Evolutionary conservation across 2,113 vertebrate species (phyloP), one percentile per base, ranked within the genome.

Genomic region (Carassius gibelio): DNA sequence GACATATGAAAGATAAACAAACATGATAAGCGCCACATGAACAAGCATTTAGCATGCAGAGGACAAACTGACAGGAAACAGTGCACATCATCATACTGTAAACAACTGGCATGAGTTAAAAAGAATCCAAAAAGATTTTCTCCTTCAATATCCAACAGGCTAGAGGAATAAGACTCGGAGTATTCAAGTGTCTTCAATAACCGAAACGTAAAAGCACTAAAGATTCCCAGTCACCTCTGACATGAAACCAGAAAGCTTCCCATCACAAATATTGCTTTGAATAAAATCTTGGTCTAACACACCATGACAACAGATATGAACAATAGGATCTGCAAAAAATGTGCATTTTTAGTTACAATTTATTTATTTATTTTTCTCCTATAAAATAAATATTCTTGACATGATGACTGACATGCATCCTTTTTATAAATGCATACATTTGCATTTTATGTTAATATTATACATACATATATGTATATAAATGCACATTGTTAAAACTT

Each of bases 71-170:
- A 34, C 23, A 76, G 75, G 15, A 30, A 26, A 55, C 15, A 2
- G 69, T 72, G 69, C 36, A 78, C 10, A 78, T 7, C 76, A 78
- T 38, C 30, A 61, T 78, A 78, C 34, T 38, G 5, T 61, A 78
- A n/a, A 52, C 48, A 78, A n/a, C 26, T 57, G 75, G 26, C 17
- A 57, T 1, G 36, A 57, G 57, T 55, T 36, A 57, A 21, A 10
- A 26, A 19, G 50, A 52, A 75, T 57, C 34, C 50, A 57, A 21
- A 69, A n/a, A n/a, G 69, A 4, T 21, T 72, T n/a, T 42, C 34
- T 21, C 2, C 7, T 6, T 42, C 69, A 42, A 72, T 72, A 42
- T 72, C 69, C 19, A 72, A 45, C 36, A 45, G 19, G 8, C 69
- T 38, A 72, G 36, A 72, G 19, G n/a, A 72, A 45, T 72, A 45